Evolutionary conservation across 64 coral and sea anemone genomes (phyloP), one percentile per base, ranked within the genome.

Genomic region (Stichodactyla mertensii): DNA sequence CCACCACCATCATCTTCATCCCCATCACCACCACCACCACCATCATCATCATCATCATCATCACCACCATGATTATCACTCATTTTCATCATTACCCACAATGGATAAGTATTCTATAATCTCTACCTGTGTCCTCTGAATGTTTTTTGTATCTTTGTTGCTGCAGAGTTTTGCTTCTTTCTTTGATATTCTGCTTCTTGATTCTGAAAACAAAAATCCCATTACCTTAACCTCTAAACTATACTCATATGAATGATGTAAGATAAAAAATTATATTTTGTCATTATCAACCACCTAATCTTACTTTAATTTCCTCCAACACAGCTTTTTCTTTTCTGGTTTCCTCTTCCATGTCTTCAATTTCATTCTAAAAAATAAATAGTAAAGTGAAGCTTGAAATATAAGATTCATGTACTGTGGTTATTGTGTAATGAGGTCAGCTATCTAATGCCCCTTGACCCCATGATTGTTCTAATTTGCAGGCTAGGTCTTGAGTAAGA

Each of bases 271-370:
- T 11, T 11, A 58, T 11, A 58, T 58, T 15, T 58, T 58, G 6
- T 15, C 36, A 66, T 74, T 10, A 28, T 74, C 26, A 74, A 74
- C 1, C 24, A 10, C 36, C 36, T 22, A 23, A 52, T 12, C 36
- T 14, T 87, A 96, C 94, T 87, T 93, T 78, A 55, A 84, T 87
- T 51, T 93, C 85, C 26, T 62, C 57, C 77, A 96, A 90, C 6
- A 81, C 88, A 19, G 61, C 71, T 0, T 64, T 89, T 79, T 96
- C 91, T 71, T 69, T 93, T 62, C 59, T 64, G 77, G 52, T 92
- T 57, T 96, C 85, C 23, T 92, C 88, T 69, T 96, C 94, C 28
- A 96, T 82, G 88, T 90, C 91, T 79, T 84, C 88, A 11, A 96
- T 77, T 16, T 96, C 88, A 51, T 84, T 70, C 94, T 87, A 10